Conservation (phyloP, 2,888 invertebrate genomes). For the Branchipolynoe longqiensis region DNA sequence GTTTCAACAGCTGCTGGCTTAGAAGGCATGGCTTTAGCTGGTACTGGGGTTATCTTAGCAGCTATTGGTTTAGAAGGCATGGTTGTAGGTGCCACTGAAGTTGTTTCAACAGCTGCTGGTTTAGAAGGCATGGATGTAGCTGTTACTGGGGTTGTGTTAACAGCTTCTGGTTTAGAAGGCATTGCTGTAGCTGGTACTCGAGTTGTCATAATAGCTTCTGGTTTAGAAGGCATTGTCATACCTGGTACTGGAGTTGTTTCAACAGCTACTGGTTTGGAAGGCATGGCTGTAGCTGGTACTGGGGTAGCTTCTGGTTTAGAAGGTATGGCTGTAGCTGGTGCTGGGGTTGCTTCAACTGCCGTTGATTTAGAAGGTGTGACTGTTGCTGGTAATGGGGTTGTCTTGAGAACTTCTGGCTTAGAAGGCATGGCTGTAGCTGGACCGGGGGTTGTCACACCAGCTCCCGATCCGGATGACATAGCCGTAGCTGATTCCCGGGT, state of each 20-base stretch:
- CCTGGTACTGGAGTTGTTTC: not conserved
- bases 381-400: not conserved
- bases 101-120: not conserved
- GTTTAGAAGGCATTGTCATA: not conserved
- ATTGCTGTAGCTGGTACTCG: not conserved
- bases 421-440: not conserved
- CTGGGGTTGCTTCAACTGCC: not conserved
- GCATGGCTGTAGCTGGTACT: not conserved
- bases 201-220: not conserved
- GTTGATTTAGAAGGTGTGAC: not conserved
- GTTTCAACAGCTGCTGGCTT: not conserved
- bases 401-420: not conserved
- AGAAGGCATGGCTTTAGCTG: not conserved
- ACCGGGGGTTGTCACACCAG: not conserved
- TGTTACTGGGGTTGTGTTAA: not conserved
- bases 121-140: not conserved
- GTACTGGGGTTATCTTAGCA: not conserved
- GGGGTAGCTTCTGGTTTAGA: not conserved
- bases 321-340: not conserved
- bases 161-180: not conserved
- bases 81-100: not conserved
- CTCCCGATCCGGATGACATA: too few relatives aligned
- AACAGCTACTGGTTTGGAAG: not conserved
- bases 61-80: not conserved
- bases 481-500: not conserved